These are phyloP conservation scores for Melieria omissa DNA, from an alignment of 2,888 invertebrate genomes.

Conservation along the genomic window DNA sequence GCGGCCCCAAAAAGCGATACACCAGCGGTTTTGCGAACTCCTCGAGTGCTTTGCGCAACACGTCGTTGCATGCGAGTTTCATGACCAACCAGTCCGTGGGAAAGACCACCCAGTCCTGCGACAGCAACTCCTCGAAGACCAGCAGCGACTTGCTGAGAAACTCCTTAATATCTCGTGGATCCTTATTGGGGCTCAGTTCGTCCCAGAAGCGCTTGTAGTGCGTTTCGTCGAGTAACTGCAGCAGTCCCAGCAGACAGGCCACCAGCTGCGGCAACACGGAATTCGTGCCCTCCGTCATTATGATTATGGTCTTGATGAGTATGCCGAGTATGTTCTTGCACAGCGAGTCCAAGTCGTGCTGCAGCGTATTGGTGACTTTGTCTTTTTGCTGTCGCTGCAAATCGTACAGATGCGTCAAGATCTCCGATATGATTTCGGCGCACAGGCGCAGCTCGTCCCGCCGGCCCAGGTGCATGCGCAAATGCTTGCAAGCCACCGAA, in stretches of 20 bases:
- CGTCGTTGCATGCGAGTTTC: slow-evolving; percentile 87
- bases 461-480: slow-evolving; percentile 83
- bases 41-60: slow-evolving; percentile 84
- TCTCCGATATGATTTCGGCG: slow-evolving; percentile 87
- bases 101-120: slow-evolving; percentile 70
- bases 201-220: slow-evolving; percentile 91
- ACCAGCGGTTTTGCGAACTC: slow-evolving; percentile 89
- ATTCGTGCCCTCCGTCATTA: slow-evolving; percentile 81
- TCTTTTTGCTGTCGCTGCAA: slow-evolving; percentile 68
- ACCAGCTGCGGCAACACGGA: slow-evolving; percentile 80
- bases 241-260: slow-evolving; percentile 84
- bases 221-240: slow-evolving; percentile 87
- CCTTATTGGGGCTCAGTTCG: slow-evolving; percentile 73
- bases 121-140: slow-evolving; percentile 65
- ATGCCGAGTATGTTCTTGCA: slow-evolving; percentile 85
- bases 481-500: slow-evolving; percentile 84
- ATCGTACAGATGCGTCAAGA: slow-evolving; percentile 74
- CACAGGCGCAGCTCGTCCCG: slow-evolving; percentile 86
- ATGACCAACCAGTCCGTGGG: slow-evolving; percentile 92
- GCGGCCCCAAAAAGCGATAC: slow-evolving; percentile 81
- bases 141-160: slow-evolving; percentile 85
- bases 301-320: slow-evolving; percentile 85
- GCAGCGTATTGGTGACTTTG: slow-evolving; percentile 68
- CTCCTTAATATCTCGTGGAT: slow-evolving; percentile 85
- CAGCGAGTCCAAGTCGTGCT: slow-evolving; percentile 85